Base-by-base conservation (phyloP, 2,888 invertebrate species). In the Linhomoeus sp. region DNA sequence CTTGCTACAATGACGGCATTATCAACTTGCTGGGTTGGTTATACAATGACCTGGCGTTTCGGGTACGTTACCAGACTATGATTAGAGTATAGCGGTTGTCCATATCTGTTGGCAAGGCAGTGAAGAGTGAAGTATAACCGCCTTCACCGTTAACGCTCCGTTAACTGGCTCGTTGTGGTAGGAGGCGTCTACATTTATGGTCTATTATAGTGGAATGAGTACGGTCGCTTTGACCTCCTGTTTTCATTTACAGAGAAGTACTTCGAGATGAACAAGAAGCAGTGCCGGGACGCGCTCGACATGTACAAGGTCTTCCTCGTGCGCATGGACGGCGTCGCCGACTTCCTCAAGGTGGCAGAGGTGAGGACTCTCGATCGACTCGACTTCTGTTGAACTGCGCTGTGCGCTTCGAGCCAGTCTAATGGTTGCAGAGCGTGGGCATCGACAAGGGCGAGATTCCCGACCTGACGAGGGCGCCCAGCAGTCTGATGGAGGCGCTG, bases 181-280 rank as follows among this genome's bases (percentile, higher is more conserved):
- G n/a, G n/a, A n/a, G n/a, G n/a, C n/a, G n/a, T n/a, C n/a, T n/a
- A n/a, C n/a, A n/a, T n/a, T n/a, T n/a, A n/a, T n/a, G n/a, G n/a
- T n/a, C n/a, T n/a, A n/a, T n/a, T n/a, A n/a, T n/a, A n/a, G n/a
- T n/a, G n/a, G n/a, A n/a, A n/a, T n/a, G n/a, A n/a, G n/a, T n/a
- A n/a, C n/a, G n/a, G n/a, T n/a, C n/a, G n/a, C n/a, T n/a, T n/a
- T n/a, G n/a, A n/a, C n/a, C n/a, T n/a, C 7, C 29, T 5, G 29
- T 12, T 5, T 29, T 29, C 7, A 5, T 5, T 29, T 29, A 51
- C 65, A 66, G 94, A 97, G 73, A 94, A 97, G 71, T 97, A 86
- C 73, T 97, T 97, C 70, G 90, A 92, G 69, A 94, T 97, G 92
- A 92, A 92, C 72, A 94, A 94, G 71, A 97, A 97, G 71, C 87